Percentiles rank a stretch among this genome's conserved stretches.
These are phyloP conservation scores for Erannis defoliaria DNA, from an alignment of 2,888 invertebrate genomes.

Conservation along the genomic window DNA sequence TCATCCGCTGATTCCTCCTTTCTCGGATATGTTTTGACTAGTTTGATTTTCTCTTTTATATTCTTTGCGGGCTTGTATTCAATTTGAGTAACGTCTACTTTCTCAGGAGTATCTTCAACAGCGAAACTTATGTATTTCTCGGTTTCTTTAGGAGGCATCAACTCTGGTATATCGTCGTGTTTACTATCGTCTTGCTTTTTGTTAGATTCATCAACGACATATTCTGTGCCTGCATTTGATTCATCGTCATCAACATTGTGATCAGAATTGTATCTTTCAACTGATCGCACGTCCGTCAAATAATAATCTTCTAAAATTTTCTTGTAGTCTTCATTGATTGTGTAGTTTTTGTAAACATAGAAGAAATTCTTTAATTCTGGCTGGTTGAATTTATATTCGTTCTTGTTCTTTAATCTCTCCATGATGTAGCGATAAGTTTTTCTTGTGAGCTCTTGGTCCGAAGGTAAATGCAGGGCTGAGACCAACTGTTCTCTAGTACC, in stretches of 20 bases:
- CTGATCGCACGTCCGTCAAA: conserved; percentile 87
- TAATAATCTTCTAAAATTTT: conserved; percentile 86
- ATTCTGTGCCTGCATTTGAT: conserved; percentile 62
- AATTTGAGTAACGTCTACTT: conserved; percentile 67
- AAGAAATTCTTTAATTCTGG: conserved; percentile 89
- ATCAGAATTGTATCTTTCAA: conserved; percentile 72
- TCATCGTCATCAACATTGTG: conserved; percentile 63
- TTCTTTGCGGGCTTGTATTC: conserved; percentile 80
- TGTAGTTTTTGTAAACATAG: conserved; percentile 89
- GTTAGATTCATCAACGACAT: conserved; percentile 66
- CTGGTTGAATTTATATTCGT: conserved; percentile 79
- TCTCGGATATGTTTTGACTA: conserved; percentile 81
- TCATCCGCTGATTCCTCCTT: conserved; percentile 81
- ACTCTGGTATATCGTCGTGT: conserved; percentile 66
- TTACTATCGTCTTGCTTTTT: conserved; percentile 64
- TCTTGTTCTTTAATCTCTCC: conserved; percentile 80
- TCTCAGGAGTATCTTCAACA: conserved; percentile 80
- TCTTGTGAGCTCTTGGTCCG: conserved; percentile 76
- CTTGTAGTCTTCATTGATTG: conserved; percentile 87
- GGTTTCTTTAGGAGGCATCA: conserved; percentile 74
- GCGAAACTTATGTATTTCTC: conserved; percentile 85
- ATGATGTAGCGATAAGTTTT: conserved; percentile 81
- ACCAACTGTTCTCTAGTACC: conserved; percentile 87
- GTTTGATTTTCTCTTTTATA: conserved; percentile 84
- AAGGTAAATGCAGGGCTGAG: conserved; percentile 85